These are phyloP conservation scores for Sakesphorus luctuosus DNA, from an alignment of 2,113 vertebrate genomes.

Conservation along the genomic window DNA sequence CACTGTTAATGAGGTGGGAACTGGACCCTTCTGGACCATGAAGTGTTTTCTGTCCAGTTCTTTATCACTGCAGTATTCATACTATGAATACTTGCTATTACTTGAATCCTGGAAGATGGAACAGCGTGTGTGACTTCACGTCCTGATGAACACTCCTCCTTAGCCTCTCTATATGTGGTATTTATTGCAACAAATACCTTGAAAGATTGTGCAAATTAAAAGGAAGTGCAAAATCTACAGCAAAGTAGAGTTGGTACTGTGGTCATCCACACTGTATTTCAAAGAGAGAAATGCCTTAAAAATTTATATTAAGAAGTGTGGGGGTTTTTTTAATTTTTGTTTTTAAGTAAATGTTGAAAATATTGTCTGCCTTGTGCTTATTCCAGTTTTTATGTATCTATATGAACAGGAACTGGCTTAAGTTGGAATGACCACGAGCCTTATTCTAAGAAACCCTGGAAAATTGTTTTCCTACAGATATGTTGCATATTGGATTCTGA, in stretches of 20 bases:
- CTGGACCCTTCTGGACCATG: background rate
- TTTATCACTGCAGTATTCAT: background rate
- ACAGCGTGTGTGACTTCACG: background rate
- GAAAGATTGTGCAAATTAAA: background rate
- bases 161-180: background rate
- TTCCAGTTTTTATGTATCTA: background rate
- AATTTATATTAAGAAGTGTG: background rate
- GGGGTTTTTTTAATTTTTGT: background rate
- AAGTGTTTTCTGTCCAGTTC: background rate
- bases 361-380: background rate
- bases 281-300: background rate
- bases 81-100: background rate
- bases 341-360: background rate
- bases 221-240: background rate
- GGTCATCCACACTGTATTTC: background rate
- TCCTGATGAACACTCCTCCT: background rate
- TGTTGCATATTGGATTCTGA: background rate
- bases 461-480: background rate
- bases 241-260: background rate
- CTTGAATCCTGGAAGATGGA: background rate
- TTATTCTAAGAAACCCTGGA: background rate
- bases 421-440: background rate
- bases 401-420: background rate
- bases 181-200: background rate
- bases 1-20: background rate